Percentiles rank a stretch among this genome's conserved stretches.
These are phyloP conservation scores for Drosophila novamexicana DNA, from an alignment of 1,140 invertebrate species.

Conservation along the genomic window DNA sequence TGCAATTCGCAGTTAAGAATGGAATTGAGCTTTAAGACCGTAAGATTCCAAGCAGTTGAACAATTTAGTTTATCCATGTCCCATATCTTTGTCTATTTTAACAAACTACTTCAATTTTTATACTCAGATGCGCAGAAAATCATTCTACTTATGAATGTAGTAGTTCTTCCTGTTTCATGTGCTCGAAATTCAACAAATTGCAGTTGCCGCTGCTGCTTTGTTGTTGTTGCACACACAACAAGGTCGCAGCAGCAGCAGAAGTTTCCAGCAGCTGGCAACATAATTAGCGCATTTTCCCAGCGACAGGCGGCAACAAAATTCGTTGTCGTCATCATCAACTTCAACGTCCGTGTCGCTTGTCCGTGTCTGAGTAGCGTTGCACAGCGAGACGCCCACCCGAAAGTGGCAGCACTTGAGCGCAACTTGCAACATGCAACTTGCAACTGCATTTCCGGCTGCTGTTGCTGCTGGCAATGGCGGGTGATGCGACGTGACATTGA, in stretches of 20 bases:
- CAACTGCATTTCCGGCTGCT: conserved; percentile 45
- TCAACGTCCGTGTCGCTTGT: conserved; percentile 47
- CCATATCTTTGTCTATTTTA: too few relatives aligned
- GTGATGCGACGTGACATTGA: conserved; percentile 71
- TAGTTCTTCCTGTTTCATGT: conserved; percentile 30
- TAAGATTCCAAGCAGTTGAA: too few relatives aligned
- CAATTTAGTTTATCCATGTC: too few relatives aligned
- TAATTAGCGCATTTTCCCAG: conserved; percentile 77
- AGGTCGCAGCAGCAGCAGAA: conserved; percentile 56
- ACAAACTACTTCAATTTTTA: too few relatives aligned
- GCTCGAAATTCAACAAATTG: conserved; percentile 30
- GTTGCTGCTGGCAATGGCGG: not conserved
- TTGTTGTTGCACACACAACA: conserved; percentile 40
- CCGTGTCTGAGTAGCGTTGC: conserved; percentile 53
- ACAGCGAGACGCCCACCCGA: conserved; percentile 15
- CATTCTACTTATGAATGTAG: conserved; percentile 1
- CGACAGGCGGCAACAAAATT: conserved; percentile 18
- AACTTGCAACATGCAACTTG: conserved; percentile 27
- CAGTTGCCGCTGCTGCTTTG: not conserved
- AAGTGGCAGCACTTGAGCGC: conserved; percentile 36
- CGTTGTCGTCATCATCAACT: conserved; percentile 28
- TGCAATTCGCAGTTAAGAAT: too few relatives aligned
- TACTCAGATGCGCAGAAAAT: too few relatives aligned
- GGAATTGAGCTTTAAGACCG: too few relatives aligned
- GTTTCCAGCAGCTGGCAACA: conserved; percentile 47